Base-by-base conservation (phyloP, 2,797 vertebrate genomes). In the Hafferia zeledoni region DNA sequence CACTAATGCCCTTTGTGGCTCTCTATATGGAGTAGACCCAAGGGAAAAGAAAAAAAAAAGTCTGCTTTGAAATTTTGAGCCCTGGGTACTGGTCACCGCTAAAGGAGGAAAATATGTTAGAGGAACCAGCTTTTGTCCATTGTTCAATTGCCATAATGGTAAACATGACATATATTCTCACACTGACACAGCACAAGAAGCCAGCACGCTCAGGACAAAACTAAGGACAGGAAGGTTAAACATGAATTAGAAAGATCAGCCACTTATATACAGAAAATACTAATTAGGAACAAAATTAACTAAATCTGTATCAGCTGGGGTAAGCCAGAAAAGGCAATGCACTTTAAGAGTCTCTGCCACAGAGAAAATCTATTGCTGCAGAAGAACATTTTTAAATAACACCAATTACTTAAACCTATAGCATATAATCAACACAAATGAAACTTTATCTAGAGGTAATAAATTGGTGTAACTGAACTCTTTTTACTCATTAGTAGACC, bases 401-500 rank as follows among this genome's bases (percentile, higher is more conserved):
- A 93, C 68, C 41, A 56, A 79, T 83, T 82, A 90, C 59, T 94
- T 67, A 63, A 82, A 89, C 25, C 55, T 91, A 67, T 20, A 84
- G n/a, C 13, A 35, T 84, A 61, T 70, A 94, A 94, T 90, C 44
- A 76, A 90, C 7, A 5, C 56, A 94, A 97, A 97, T 81, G 83
- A 89, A 90, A 92, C 37, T 93, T 96, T 95, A 95, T 97, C 93
- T 94, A 3, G 0, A 44, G 18, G 22, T 39, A 92, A 74, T 68
- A 89, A 92, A 91, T 95, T 75, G 76, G 60, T 57, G 49, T 71
- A 85, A 95, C 53, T 35, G 68, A 88, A 86, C 83, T 91, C 86
- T 91, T 91, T 95, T 83, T 72, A 65, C 91, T 88, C 60, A 68
- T 97, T 96, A 95, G 89, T 10, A 84, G 87, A 86, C 52, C 78